Conservation (phyloP, 2,888 invertebrate species). For the Cephus runcator region DNA sequence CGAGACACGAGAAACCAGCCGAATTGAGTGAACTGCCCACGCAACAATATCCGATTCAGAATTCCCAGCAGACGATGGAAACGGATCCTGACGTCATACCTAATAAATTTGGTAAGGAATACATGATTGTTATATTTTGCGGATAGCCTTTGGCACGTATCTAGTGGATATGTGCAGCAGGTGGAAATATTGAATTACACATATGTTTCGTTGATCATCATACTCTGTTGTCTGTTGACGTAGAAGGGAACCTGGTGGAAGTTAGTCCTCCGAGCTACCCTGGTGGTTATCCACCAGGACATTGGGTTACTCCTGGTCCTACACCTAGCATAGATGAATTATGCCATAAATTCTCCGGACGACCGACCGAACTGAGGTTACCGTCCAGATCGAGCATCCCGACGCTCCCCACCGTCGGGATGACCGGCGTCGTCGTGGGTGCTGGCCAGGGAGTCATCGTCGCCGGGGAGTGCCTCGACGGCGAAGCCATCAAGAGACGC, state of each 20-base stretch:
- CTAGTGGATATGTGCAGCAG: neutral
- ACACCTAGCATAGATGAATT: constrained; percentile 64
- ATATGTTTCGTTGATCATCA: neutral
- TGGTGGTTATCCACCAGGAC: constrained; percentile 56
- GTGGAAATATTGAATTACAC: neutral
- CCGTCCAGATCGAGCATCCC: constrained; percentile 59
- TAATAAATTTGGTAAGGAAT: constrained; percentile 75
- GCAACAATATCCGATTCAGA: constrained; percentile 57
- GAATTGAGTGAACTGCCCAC: constrained; percentile 57
- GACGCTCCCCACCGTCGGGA: constrained; percentile 42
- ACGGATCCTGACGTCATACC: constrained; percentile 81
- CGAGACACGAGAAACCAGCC: constrained; percentile 52
- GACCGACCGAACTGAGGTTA: constrained; percentile 62
- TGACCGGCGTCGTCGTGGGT: constrained; percentile 47
- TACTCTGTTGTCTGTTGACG: constrained; percentile 18
- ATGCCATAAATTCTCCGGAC: constrained; percentile 60
- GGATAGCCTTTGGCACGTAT: neutral
- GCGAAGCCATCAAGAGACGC: constrained; percentile 87
- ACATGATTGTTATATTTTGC: neutral
- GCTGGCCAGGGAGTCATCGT: constrained; percentile 58
- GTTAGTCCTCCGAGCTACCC: constrained; percentile 62
- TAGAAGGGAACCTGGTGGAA: constrained; percentile 60
- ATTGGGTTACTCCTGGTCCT: constrained; percentile 68
- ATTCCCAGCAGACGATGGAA: constrained; percentile 67
- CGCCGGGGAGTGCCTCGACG: constrained; percentile 74